phyloP scores from a whole-genome alignment of 2,888 invertebrate genomes.

The Anthophora plumipes region DNA sequence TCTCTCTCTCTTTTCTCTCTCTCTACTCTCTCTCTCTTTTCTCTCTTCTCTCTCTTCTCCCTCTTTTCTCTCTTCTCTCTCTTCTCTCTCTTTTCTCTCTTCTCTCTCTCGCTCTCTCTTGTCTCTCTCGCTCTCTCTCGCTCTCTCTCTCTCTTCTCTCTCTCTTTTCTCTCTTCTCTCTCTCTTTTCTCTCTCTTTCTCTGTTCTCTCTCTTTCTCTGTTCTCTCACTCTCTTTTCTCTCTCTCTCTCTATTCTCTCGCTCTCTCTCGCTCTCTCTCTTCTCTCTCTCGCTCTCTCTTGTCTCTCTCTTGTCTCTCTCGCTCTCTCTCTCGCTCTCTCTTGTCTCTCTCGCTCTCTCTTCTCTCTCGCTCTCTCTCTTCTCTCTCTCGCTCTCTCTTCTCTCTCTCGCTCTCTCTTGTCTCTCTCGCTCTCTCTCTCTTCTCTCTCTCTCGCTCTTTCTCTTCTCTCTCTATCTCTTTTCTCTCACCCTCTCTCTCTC shows the following conservation, averaged over 20 bases:
- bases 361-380: not conserved
- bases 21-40: too few species aligned
- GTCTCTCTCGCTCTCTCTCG: too few species aligned
- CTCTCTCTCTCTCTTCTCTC: not conserved
- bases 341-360: not conserved
- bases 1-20: not conserved
- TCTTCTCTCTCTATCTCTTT: not conserved
- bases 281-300: not conserved
- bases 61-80: not conserved
- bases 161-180: not conserved
- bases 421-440: not conserved
- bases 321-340: not conserved
- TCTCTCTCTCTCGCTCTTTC: not conserved
- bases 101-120: not conserved
- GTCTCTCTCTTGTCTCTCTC: not conserved
- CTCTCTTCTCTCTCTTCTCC: not conserved
- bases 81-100: not conserved
- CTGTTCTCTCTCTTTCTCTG: not conserved
- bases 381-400: not conserved
- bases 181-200: not conserved
- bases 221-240: too few species aligned
- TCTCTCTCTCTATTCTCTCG: not conserved
- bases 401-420: not conserved
- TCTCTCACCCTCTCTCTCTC: too few species aligned
- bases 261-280: too few species aligned